Conservation (phyloP, 2,888 invertebrate species). For the Therioaphis trifolii region DNA sequence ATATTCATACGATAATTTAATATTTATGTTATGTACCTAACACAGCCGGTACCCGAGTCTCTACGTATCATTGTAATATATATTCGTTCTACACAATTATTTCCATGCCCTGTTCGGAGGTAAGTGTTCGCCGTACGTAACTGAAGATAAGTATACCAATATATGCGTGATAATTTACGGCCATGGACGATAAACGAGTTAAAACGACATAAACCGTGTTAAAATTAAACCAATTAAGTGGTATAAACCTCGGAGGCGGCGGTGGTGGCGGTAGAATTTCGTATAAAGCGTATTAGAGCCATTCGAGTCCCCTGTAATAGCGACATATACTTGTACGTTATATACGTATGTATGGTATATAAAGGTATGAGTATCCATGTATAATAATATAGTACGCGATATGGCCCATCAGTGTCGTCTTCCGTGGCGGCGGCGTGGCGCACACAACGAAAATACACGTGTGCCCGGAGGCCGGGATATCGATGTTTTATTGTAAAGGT, state of each 20-base stretch:
- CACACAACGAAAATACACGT: not conserved
- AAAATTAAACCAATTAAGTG: not conserved
- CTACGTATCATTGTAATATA: too few relatives aligned
- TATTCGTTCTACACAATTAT: too few relatives aligned
- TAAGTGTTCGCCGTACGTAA: too few relatives aligned
- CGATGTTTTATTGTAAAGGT: not conserved
- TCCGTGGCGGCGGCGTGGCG: not conserved
- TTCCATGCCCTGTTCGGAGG: too few relatives aligned
- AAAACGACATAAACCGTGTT: slow-evolving; percentile 7
- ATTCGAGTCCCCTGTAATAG: not conserved
- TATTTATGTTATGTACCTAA: too few relatives aligned
- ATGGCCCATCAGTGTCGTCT: slow-evolving; percentile 16
- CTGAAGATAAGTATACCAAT: too few relatives aligned
- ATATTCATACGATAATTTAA: too few relatives aligned
- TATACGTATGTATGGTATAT: not conserved
- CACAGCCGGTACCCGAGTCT: too few relatives aligned
- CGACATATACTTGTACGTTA: not conserved
- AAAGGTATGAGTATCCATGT: not conserved
- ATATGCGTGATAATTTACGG: too few relatives aligned
- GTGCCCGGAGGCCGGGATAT: slow-evolving; percentile 13
- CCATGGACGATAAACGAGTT: not conserved
- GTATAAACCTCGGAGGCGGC: not conserved
- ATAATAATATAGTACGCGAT: not conserved
- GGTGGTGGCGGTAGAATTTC: not conserved
- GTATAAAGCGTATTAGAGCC: not conserved